These are phyloP conservation scores for Lophius piscatorius DNA, from an alignment of 2,113 vertebrate species.

Conservation along the genomic window DNA sequence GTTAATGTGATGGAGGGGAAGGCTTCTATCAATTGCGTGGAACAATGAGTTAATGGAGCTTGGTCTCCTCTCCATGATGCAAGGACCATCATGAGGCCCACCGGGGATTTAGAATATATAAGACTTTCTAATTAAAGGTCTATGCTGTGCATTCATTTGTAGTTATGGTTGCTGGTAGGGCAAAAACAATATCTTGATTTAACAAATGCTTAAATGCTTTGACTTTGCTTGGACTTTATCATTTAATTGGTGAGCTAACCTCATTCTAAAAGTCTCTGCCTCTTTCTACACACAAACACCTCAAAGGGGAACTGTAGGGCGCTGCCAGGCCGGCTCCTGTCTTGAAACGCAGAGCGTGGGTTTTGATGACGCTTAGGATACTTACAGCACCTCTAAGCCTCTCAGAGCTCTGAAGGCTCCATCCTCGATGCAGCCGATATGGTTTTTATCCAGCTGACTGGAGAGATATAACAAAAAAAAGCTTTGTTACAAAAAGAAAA, in stretches of 20 bases:
- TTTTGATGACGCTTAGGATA: constrained; percentile 31
- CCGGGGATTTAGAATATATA: constrained; percentile 48
- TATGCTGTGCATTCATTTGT: constrained; percentile 43
- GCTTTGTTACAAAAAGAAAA: constrained; percentile 44
- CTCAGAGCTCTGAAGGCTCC: constrained; percentile 74
- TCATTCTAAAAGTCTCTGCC: constrained; percentile 53
- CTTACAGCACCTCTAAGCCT: constrained; percentile 77
- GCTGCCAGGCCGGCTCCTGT: constrained; percentile 33
- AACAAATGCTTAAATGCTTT: constrained; percentile 46
- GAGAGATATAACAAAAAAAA: constrained; percentile 22
- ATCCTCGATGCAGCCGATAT: constrained; percentile 76
- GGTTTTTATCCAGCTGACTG: constrained; percentile 79
- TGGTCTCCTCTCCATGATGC: constrained; percentile 44
- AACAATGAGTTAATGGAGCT: constrained; percentile 72
- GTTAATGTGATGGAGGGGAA: constrained; percentile 67
- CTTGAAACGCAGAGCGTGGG: constrained; percentile 4
- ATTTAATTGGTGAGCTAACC: constrained; percentile 65
- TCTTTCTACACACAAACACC: constrained; percentile 14
- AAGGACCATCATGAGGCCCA: constrained; percentile 37
- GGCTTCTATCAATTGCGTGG: constrained; percentile 63
- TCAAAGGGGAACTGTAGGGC: constrained; percentile 19
- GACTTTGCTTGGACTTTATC: too few relatives aligned
- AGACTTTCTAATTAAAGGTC: constrained; percentile 44
- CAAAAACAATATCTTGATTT: constrained; percentile 57
- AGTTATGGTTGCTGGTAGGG: constrained; percentile 44